These are phyloP conservation scores for Amaurobius ferox DNA, from an alignment of 2,888 invertebrate species.

Conservation along the genomic window DNA sequence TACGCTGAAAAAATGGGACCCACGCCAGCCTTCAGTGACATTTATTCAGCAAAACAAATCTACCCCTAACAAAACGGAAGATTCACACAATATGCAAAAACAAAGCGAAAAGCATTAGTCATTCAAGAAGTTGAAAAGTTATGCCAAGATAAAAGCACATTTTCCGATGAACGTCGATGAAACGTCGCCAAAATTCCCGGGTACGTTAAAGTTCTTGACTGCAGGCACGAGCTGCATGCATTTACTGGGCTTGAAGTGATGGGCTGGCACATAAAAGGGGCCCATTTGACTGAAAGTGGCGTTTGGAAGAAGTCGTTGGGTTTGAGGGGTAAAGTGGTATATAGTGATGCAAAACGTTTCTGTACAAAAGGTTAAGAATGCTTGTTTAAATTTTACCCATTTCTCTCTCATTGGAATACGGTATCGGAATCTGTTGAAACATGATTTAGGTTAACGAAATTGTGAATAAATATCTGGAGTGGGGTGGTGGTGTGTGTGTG, in stretches of 20 bases:
- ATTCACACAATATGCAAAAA: neutral
- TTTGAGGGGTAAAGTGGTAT: neutral
- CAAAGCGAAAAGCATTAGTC: neutral
- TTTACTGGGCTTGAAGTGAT: slow-evolving; percentile 42
- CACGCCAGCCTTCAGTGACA: neutral
- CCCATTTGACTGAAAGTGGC: slow-evolving; percentile 40
- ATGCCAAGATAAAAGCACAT: slow-evolving; percentile 20
- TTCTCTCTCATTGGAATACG: no score
- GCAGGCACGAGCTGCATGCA: slow-evolving; percentile 30
- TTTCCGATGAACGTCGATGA: neutral
- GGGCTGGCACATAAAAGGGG: slow-evolving; percentile 48
- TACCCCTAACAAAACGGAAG: neutral
- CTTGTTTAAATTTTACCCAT: no score
- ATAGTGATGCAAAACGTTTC: no score
- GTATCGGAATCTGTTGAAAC: no score
- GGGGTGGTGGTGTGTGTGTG: no score
- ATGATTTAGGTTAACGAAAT: no score
- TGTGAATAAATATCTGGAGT: no score
- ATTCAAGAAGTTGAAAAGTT: slow-evolving; percentile 63
- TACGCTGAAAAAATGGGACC: no score
- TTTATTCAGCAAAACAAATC: neutral
- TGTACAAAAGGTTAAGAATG: no score
- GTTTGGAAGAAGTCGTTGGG: neutral
- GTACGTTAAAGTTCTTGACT: slow-evolving; percentile 44
- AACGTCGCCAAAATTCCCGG: slow-evolving; percentile 5